A percentile compares a stretch with the other conserved stretches of the same genome.
phyloP scores from a whole-genome alignment of 2,797 vertebrate species.

The Enteromius treurensis region DNA sequence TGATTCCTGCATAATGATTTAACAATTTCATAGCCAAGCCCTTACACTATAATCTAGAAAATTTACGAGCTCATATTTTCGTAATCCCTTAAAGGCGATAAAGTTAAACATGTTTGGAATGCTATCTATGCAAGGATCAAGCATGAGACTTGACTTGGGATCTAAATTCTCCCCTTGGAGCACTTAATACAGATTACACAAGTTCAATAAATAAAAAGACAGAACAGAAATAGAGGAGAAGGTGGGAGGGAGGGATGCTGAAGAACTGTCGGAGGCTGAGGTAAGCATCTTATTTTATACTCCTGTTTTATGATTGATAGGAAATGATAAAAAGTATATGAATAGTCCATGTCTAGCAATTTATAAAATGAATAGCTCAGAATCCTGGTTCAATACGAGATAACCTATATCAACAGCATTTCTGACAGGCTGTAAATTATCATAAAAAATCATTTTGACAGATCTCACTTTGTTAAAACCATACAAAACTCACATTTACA shows the following conservation, averaged over 20 bases:
- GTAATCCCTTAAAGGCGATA: slow-evolving; percentile 1
- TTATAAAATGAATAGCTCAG: background rate
- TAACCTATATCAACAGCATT: background rate
- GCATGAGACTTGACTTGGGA: slow-evolving; percentile 14
- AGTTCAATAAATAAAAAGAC: background rate
- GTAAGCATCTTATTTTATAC: background rate
- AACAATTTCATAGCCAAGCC: background rate
- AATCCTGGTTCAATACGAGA: background rate
- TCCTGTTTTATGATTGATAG: background rate
- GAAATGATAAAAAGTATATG: background rate
- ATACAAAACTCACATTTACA: background rate
- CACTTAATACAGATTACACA: background rate
- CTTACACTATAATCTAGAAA: slow-evolving; percentile 9
- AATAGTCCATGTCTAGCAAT: background rate
- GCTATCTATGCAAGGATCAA: background rate
- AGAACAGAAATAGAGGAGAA: background rate
- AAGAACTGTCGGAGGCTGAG: background rate
- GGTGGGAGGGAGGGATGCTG: background rate
- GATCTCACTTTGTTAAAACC: background rate
- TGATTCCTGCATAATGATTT: background rate
- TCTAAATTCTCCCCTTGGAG: background rate
- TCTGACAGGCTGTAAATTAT: slow-evolving; percentile 10
- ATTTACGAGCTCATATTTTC: background rate
- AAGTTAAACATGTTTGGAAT: slow-evolving; percentile 6
- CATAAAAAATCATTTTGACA: background rate